These are phyloP conservation scores for Ovis canadensis DNA, from an alignment of 2,113 vertebrate species.

Conservation along the genomic window DNA sequence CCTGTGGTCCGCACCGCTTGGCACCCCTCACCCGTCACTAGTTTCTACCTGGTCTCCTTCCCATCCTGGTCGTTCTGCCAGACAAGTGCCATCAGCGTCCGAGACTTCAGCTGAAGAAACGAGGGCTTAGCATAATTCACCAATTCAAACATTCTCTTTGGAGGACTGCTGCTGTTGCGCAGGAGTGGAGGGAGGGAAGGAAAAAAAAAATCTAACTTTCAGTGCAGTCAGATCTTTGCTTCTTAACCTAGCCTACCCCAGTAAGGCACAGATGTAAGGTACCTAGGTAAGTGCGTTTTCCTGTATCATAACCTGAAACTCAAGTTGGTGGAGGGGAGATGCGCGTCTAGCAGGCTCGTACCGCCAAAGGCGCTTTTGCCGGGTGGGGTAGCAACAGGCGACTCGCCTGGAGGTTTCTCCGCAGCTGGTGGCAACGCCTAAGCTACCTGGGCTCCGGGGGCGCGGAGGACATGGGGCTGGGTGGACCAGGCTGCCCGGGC, in stretches of 20 bases:
- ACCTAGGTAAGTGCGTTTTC: conserved; percentile 35
- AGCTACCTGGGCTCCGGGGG: not conserved
- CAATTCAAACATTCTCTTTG: conserved; percentile 27
- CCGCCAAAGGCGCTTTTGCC: not conserved
- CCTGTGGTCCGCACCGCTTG: not conserved
- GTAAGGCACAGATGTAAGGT: not conserved
- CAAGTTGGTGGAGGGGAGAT: not conserved
- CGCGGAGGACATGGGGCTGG: not conserved
- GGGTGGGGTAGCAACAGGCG: conserved; percentile 62
- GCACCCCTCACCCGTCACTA: not conserved
- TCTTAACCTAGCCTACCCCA: not conserved
- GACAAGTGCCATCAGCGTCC: not conserved
- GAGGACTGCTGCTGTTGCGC: conserved; percentile 46
- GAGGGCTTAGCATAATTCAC: not conserved
- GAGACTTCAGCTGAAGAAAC: conserved; percentile 13
- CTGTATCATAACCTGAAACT: not conserved
- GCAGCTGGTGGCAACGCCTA: not conserved
- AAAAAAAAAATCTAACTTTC: conserved; percentile 68
- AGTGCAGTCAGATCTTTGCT: conserved; percentile 15
- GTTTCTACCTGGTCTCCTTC: conserved; percentile 3
- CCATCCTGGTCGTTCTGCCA: not conserved
- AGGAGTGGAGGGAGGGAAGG: not conserved
- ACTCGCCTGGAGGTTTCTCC: not conserved
- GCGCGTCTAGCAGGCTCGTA: not conserved
- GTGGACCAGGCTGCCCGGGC: not conserved